A percentile compares a stretch with the other conserved stretches of the same genome.
These are phyloP conservation scores for Eulemur mongoz DNA, from an alignment of 2,797 vertebrate species.

Conservation along the genomic window DNA sequence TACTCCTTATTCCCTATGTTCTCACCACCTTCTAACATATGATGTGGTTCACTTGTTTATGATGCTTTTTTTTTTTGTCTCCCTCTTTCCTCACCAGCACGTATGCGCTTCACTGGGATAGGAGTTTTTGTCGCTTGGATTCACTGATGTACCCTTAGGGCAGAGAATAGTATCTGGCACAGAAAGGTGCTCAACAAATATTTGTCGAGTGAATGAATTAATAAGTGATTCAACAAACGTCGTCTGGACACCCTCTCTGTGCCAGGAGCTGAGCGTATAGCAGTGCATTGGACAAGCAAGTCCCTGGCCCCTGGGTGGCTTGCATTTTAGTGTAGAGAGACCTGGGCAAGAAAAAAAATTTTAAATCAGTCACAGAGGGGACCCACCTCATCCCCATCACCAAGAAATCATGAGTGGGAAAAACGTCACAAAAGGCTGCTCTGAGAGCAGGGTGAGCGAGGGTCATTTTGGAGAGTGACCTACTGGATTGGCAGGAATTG, in stretches of 20 bases:
- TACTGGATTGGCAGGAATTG: background rate
- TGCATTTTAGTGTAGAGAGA: background rate
- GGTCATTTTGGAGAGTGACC: background rate
- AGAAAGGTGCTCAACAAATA: background rate
- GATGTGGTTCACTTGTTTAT: background rate
- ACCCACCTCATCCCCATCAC: background rate
- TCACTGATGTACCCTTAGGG: background rate
- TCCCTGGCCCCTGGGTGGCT: background rate
- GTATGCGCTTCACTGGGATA: background rate
- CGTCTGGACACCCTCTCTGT: background rate
- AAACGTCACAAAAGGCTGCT: background rate
- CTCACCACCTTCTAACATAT: background rate
- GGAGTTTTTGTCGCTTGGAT: background rate
- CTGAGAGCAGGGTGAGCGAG: background rate
- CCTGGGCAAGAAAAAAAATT: background rate
- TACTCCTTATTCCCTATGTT: background rate
- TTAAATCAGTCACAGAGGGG: background rate
- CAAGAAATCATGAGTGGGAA: background rate
- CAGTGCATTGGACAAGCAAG: no score
- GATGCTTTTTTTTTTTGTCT: background rate
- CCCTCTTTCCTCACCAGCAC: background rate
- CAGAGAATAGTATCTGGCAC: background rate
- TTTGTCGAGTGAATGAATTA: constrained; percentile 31
- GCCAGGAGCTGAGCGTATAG: background rate
- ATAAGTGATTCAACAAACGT: background rate